Evolutionary conservation across 2,113 vertebrate genomes (phyloP).

Genomic region (Ophiodon elongatus): DNA sequence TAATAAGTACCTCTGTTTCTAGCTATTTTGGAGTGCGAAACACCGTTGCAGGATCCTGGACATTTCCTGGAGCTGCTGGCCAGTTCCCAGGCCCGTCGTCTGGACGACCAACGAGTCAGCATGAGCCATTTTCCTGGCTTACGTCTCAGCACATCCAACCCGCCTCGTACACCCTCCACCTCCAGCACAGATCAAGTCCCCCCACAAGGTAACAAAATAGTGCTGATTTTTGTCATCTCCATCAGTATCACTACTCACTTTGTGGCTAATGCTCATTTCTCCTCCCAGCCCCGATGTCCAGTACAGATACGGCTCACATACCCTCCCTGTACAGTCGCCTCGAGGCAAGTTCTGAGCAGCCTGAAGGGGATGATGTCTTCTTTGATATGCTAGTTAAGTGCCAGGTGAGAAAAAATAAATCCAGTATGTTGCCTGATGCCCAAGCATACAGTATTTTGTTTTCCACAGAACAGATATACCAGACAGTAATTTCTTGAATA

Average conservation of each 20-base stretch:
- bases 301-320: slow-evolving; percentile 58
- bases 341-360: slow-evolving; percentile 77
- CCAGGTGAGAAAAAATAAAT: slow-evolving; percentile 83
- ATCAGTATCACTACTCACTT: neutral
- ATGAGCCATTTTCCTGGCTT: slow-evolving; percentile 89
- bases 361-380: slow-evolving; percentile 92
- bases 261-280: neutral
- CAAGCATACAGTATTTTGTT: neutral
- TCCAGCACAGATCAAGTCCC: slow-evolving; percentile 64
- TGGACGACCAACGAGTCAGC: slow-evolving; percentile 93
- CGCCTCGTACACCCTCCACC: slow-evolving; percentile 71
- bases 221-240: neutral
- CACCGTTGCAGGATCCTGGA: slow-evolving; percentile 87
- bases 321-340: slow-evolving; percentile 84
- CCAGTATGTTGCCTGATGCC: neutral
- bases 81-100: slow-evolving; percentile 92
- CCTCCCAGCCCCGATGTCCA: slow-evolving; percentile 43
- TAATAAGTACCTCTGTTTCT: slow-evolving; percentile 23
- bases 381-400: slow-evolving; percentile 94
- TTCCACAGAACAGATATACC: neutral
- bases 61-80: slow-evolving; percentile 94
- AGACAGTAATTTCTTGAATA: neutral
- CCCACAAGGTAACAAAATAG: slow-evolving; percentile 52
- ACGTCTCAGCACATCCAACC: slow-evolving; percentile 83
- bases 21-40: slow-evolving; percentile 83